phyloP scores from a whole-genome alignment of 2,797 vertebrate species.

The Nasua narica region DNA sequence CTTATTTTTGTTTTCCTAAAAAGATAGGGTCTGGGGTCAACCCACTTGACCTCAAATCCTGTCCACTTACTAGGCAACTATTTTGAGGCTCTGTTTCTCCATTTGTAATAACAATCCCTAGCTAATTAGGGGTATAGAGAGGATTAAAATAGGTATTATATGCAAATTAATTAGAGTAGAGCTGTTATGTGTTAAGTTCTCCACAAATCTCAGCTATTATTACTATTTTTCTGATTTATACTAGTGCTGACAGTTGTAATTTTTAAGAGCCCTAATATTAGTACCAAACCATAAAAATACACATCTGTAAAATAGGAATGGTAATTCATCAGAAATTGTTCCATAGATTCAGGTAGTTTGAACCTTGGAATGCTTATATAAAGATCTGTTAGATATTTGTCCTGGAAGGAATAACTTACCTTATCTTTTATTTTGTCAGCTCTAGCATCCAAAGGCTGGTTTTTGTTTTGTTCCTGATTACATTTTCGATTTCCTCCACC shows the following conservation, averaged over 20 bases:
- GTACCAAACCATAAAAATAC: constrained; percentile 25
- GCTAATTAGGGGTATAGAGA: neutral
- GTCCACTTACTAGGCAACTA: neutral
- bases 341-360: neutral
- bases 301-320: neutral
- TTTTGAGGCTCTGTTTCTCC: neutral
- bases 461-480: constrained; percentile 85
- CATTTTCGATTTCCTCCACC: constrained; percentile 85
- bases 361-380: neutral
- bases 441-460: constrained; percentile 83
- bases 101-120: neutral
- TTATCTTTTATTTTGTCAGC: constrained; percentile 90
- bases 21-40: neutral
- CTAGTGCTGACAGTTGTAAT: neutral
- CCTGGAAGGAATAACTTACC: constrained; percentile 81
- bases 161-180: neutral
- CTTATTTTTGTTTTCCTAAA: neutral
- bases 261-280: neutral
- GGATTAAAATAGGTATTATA: neutral
- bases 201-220: neutral
- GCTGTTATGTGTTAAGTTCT: neutral
- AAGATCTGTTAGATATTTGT: neutral
- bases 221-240: neutral
- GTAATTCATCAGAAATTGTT: constrained; percentile 33
- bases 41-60: neutral